Evolutionary conservation across 2,888 invertebrate species (phyloP), one percentile per base, ranked within the genome.

Genomic region (Diachrysia chrysitis): DNA sequence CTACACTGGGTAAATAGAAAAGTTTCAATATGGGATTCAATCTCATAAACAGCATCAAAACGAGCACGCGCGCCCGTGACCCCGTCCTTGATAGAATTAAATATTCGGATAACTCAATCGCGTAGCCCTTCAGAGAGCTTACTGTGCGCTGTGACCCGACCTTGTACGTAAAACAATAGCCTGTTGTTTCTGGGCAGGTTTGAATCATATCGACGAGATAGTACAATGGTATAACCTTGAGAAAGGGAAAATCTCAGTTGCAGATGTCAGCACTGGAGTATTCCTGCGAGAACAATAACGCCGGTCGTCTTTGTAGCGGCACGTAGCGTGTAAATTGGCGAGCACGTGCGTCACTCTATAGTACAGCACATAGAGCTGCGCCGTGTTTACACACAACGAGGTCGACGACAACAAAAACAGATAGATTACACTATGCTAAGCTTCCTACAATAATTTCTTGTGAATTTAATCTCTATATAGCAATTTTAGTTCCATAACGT

Each of bases 1-100:
- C 80, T 86, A 83, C 87, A 80, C 73, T 76, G 84, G 77, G 84
- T 85, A 91, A 91, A 92, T 88, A 90, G 89, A 91, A 91, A 91
- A 89, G 85, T 87, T 87, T 73, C 84, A 72, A 85, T 87, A 85
- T 72, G 79, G 79, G 83, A 90, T 90, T 85, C 89, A 89, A 92
- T 92, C 87, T 88, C 81, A 80, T 80, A 82, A 84, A 85, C 78
- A 82, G 80, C 78, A 78, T 77, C 81, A 75, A 79, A 71, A 71
- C 66, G 66, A 72, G 66, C 70, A 76, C 71, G 71, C 53, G 60
- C 58, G 53, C 66, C 69, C 79, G 71, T 80, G 79, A 81, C 83
- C 82, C 77, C 79, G 84, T 71, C 87, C 88, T 87, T 89, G 86
- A 69, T 54, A 78, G 81, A 87, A 85, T 87, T 85, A 83, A 82